These are phyloP conservation scores for Pollachius pollachius DNA, from an alignment of 2,113 vertebrate species.

Conservation along the genomic window DNA sequence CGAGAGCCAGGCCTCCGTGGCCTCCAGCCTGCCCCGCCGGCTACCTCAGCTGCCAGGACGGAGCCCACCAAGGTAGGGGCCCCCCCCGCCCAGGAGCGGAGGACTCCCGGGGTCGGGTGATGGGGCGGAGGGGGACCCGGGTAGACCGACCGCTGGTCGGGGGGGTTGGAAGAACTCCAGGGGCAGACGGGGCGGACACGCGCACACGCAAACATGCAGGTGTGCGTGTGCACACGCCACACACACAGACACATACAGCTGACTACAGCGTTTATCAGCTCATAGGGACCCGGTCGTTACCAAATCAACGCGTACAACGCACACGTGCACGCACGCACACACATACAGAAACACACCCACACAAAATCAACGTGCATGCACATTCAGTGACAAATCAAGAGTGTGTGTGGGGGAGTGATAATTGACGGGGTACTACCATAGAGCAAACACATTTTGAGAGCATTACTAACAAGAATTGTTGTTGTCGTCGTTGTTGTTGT, in stretches of 20 bases:
- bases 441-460: too few relatives aligned
- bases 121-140: neutral
- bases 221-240: neutral
- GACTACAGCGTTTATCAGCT: too few relatives aligned
- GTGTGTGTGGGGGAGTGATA: too few relatives aligned
- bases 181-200: neutral
- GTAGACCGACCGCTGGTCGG: neutral
- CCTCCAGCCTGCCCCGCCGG: constrained; percentile 88
- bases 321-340: too few relatives aligned
- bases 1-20: constrained; percentile 86
- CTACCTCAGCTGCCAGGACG: constrained; percentile 88
- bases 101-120: neutral
- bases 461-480: too few relatives aligned
- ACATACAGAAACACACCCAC: too few relatives aligned
- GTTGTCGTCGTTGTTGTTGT: neutral
- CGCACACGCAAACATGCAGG: neutral
- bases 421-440: too few relatives aligned
- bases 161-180: neutral
- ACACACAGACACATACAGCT: neutral
- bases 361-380: too few relatives aligned
- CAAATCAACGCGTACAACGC: too few relatives aligned
- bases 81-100: neutral
- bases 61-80: constrained; percentile 82
- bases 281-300: too few relatives aligned
- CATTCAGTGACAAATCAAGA: too few relatives aligned